These are phyloP conservation scores for Gastrophysa polygoni DNA, from an alignment of 2,888 invertebrate species.

Conservation along the genomic window DNA sequence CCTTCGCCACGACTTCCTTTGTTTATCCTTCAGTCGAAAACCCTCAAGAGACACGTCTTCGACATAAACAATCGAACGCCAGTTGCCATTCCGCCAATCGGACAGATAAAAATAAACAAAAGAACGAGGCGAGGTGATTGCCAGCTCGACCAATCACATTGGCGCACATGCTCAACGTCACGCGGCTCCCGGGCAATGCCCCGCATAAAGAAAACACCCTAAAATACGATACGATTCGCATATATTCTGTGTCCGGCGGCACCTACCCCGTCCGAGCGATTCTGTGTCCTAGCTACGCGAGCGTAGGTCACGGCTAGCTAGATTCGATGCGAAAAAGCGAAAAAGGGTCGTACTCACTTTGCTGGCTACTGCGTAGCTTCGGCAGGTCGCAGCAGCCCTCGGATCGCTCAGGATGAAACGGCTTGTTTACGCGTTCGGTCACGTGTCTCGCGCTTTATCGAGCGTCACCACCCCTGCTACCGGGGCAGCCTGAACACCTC, in stretches of 20 bases:
- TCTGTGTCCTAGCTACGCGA: too few relatives aligned
- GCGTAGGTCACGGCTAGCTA: too few relatives aligned
- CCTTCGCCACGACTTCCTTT: not conserved
- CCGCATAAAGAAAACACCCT: slow-evolving; percentile 37
- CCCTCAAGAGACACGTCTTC: not conserved
- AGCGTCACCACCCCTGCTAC: too few relatives aligned
- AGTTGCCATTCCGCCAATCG: not conserved
- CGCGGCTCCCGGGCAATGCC: slow-evolving; percentile 51
- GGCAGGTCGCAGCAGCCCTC: slow-evolving; percentile 8
- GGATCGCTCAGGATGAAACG: not conserved
- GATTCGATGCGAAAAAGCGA: too few relatives aligned
- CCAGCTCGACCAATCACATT: slow-evolving; percentile 45
- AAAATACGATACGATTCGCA: slow-evolving; percentile 6
- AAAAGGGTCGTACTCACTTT: slow-evolving; percentile 16
- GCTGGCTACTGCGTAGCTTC: not conserved
- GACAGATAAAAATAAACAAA: slow-evolving; percentile 41
- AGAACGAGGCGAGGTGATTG: slow-evolving; percentile 38
- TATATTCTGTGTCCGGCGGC: too few relatives aligned
- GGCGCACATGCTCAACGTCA: slow-evolving; percentile 53
- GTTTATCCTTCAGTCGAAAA: not conserved
- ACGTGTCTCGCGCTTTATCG: slow-evolving; percentile 50
- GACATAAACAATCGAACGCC: not conserved
- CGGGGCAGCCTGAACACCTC: too few relatives aligned
- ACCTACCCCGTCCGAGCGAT: too few relatives aligned
- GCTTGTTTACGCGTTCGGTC: too few relatives aligned